Conservation (phyloP, 23 tunicate species). For the Phallusia fumigata region DNA sequence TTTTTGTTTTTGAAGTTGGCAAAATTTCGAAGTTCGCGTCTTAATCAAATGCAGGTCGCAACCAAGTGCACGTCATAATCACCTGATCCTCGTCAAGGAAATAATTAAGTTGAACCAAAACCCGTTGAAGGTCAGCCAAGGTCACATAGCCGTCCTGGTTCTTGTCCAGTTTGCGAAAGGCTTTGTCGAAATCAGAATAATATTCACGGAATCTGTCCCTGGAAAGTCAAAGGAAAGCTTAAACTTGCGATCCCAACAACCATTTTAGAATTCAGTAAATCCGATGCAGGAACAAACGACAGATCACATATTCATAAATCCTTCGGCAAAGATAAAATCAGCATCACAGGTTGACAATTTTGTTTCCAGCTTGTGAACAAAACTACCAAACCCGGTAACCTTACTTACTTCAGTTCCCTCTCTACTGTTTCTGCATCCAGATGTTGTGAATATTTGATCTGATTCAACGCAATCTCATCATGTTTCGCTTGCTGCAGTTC, state of each 20-base stretch:
- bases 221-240: neutral
- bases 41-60: too few species aligned
- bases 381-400: too few species aligned
- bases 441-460: slow-evolving; percentile 64
- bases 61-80: neutral
- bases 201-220: slow-evolving; percentile 92
- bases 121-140: slow-evolving; percentile 67
- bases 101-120: slow-evolving; percentile 74
- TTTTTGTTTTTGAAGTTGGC: too few species aligned
- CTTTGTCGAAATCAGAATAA: slow-evolving; percentile 87
- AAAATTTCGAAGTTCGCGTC: too few species aligned
- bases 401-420: slow-evolving; percentile 72
- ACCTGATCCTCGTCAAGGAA: slow-evolving; percentile 87
- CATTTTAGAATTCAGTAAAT: too few species aligned
- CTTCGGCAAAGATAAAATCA: too few species aligned
- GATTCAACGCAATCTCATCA: slow-evolving; percentile 70
- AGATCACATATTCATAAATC: too few species aligned
- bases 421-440: slow-evolving; percentile 69
- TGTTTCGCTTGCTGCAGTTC: slow-evolving; percentile 80
- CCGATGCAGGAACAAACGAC: too few species aligned
- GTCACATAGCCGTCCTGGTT: slow-evolving; percentile 91
- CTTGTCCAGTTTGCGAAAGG: slow-evolving; percentile 67
- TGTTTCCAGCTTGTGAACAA: too few species aligned
- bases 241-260: neutral
- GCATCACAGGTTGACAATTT: too few species aligned